Base-by-base conservation (phyloP, 2,888 invertebrate species). In the Cheilosia urbana region DNA sequence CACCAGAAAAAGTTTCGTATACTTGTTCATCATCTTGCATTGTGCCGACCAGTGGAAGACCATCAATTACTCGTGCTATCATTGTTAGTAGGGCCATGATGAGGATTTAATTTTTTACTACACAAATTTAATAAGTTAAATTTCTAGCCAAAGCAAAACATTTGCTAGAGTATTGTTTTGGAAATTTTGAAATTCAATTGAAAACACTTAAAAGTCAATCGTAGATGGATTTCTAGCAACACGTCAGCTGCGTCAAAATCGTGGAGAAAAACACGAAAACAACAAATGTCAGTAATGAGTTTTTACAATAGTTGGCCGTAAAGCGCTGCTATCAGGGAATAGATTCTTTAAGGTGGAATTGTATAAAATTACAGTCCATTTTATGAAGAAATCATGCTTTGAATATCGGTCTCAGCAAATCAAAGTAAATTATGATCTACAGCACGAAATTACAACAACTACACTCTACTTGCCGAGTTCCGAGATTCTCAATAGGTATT, bases 1-100 rank as follows among this genome's bases (percentile, higher is more conserved):
- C 40, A 45, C 42, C 49, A 42, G 40, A 53, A 42, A 45, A 42
- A 24, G 49, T 34, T 58, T 17, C 19, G 17, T 91, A 91, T 94
- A 98, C 98, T 95, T 98, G 98, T 93, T 99, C 99, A 91, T 99
- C 98, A 93, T 99, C 99, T 93, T 99, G 99, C 95, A 99, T 97
- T 71, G 98, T 98, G 75, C 98, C 99, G 82, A 98, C 98, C 89
- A 99, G 93, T 72, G 98, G 98, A 88, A 99, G 94, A 40, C 98
- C 99, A 93, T 99, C 99, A 89, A 96, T 96, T 89, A 98, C 96
- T 89, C 99, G 95, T 30, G 98, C 99, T 90, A 99, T 98, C 97
- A 99, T 98, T 87, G 99, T 99, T 94, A 99, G 95, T 91, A 98
- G 93, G 92, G 99, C 98, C 99, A 99, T 99, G 91, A 93, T 95